A percentile compares a stretch with the other conserved stretches of the same genome.
phyloP scores from a whole-genome alignment of 2,113 vertebrate species.

The Nesoenas mayeri region DNA sequence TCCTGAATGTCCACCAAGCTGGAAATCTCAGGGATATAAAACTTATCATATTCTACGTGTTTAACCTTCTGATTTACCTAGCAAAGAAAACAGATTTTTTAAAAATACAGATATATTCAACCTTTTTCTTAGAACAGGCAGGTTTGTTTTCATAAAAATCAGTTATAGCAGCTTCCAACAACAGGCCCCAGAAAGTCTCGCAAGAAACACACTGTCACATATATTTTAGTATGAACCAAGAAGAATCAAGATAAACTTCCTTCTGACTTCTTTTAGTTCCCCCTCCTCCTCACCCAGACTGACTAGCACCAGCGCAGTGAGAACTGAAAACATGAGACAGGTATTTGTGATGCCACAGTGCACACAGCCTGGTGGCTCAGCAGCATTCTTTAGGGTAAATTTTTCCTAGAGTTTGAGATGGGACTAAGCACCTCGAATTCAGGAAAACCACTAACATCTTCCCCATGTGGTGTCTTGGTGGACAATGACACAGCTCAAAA shows the following conservation, averaged over 20 bases:
- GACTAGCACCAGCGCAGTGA: not conserved
- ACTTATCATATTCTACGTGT: conserved; percentile 90
- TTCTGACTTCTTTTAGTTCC: not conserved
- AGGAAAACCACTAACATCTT: not conserved
- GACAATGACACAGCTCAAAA: not conserved
- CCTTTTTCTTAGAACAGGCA: not conserved
- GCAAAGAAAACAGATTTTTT: not conserved
- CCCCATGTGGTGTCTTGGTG: not conserved
- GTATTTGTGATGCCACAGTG: not conserved
- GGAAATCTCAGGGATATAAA: conserved; percentile 96
- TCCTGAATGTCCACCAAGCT: conserved; percentile 95
- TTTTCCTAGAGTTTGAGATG: not conserved
- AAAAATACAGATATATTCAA: not conserved
- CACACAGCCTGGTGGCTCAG: not conserved
- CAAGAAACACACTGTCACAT: not conserved
- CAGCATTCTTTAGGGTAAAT: not conserved
- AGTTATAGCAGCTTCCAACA: not conserved
- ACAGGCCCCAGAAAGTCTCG: not conserved
- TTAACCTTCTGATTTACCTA: conserved; percentile 93
- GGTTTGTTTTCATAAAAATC: not conserved
- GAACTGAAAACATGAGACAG: not conserved
- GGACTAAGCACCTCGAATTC: not conserved
- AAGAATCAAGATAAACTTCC: not conserved
- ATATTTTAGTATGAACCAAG: not conserved
- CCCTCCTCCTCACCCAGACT: not conserved